Conservation (phyloP, 2,113 vertebrate species). For the Pontoporia blainvillei region DNA sequence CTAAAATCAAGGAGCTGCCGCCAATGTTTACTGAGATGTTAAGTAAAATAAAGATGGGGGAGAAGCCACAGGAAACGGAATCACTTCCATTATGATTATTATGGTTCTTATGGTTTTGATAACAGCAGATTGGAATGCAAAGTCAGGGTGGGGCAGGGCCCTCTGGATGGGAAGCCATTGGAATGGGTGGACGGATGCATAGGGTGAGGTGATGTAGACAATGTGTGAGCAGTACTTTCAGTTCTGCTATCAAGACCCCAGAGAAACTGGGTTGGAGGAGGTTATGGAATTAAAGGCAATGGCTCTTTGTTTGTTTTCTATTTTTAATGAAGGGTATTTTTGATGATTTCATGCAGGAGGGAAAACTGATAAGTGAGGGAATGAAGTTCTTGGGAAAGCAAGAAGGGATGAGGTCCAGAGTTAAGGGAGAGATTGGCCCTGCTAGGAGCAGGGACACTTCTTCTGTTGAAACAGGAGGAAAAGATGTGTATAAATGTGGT, state of each 20-base stretch:
- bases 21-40: background rate
- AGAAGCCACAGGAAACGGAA: background rate
- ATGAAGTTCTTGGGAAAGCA: background rate
- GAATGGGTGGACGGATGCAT: background rate
- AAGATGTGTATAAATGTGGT: background rate
- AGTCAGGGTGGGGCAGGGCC: background rate
- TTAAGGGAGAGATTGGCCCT: background rate
- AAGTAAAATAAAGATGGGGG: background rate
- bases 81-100: background rate
- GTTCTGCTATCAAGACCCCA: background rate
- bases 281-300: background rate
- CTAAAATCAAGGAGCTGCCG: background rate
- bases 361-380: background rate
- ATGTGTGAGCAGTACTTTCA: background rate
- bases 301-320: background rate
- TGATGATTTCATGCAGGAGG: background rate
- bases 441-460: background rate
- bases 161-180: background rate
- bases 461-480: background rate
- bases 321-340: background rate
- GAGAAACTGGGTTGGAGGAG: background rate
- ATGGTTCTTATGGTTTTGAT: background rate
- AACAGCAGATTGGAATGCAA: background rate
- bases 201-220: background rate
- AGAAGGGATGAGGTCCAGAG: background rate